These are phyloP conservation scores for Melanocharis versteri DNA, from an alignment of 2,113 vertebrate species.

Conservation along the genomic window DNA sequence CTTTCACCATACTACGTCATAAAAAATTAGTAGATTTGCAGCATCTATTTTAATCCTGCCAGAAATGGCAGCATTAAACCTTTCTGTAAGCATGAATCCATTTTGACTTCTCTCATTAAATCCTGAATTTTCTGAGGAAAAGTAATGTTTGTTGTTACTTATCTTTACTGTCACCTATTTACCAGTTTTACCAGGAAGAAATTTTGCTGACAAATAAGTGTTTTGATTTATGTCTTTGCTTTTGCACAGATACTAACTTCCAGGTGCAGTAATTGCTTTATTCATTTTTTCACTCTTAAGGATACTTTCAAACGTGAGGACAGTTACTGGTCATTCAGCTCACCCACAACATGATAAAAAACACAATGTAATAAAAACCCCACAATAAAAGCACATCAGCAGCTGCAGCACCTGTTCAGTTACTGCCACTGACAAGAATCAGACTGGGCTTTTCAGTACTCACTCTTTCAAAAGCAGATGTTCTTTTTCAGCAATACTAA, in stretches of 20 bases:
- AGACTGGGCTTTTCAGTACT: neutral
- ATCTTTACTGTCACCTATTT: neutral
- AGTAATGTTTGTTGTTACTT: neutral
- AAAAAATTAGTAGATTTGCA: neutral
- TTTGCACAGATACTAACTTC: neutral
- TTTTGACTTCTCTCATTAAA: neutral
- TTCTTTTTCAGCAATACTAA: neutral
- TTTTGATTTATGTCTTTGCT: neutral
- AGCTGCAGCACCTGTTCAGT: neutral
- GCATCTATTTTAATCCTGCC: neutral
- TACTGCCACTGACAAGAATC: neutral
- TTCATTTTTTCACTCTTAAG: neutral
- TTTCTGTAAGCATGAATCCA: neutral
- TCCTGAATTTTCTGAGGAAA: neutral
- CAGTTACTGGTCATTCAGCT: neutral
- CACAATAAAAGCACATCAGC: neutral
- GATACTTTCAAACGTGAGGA: neutral
- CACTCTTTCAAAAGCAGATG: neutral
- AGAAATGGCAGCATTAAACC: neutral
- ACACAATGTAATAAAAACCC: accelerated
- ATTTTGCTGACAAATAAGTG: neutral
- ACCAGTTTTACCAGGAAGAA: neutral
- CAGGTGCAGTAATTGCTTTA: neutral
- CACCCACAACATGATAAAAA: neutral
- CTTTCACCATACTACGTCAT: neutral